Evolutionary conservation across 2,888 invertebrate species (phyloP), one percentile per base, ranked within the genome.

Genomic region (Sipha maydis): DNA sequence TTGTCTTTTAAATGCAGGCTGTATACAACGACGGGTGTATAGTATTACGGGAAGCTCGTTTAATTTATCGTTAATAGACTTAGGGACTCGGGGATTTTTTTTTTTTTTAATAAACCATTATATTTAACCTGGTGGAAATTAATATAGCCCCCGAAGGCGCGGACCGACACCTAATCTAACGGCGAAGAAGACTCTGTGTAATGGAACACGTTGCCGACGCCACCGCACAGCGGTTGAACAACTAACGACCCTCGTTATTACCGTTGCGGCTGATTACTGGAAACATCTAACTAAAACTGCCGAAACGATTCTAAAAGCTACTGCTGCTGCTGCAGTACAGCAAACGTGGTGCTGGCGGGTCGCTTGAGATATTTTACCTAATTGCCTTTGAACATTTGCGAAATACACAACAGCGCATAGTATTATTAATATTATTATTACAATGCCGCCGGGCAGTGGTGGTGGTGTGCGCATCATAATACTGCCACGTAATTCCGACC

Each of bases 51-150:
- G 85, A 76, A 85, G 71, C 85, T 56, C 38, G 56, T 56, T 17
- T 86, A 86, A 86, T 86, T 79, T 86, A 79, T 80, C 34, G 79
- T 86, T 86, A 79, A 80, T 71, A 31, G 28, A 71, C 34, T 14
- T 14, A 48, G 67, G 54, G 77, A 56, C 54, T n/a, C 28, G 56
- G 79, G 79, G 28, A 25, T 73, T 86, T 73, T 61, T 67, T 67
- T 28, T 34, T 73, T 86, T 82, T 75, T 67, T 88, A 85, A 85
- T 85, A 69, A 61, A 56, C 71, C 28, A 48, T 34, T 38, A 54
- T 54, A n/a, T 61, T 5, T 67, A 75, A 75, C 67, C n/a, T 31
- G 78, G 41, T 69, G 34, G 85, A 61, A 69, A 78, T 69, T 78
- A 85, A 69, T 78, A 69, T 34, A 69, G 31, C 19, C 67, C 48